These are phyloP conservation scores for Drosophila buzzatii DNA, from an alignment of 2,888 invertebrate genomes.

Conservation along the genomic window DNA sequence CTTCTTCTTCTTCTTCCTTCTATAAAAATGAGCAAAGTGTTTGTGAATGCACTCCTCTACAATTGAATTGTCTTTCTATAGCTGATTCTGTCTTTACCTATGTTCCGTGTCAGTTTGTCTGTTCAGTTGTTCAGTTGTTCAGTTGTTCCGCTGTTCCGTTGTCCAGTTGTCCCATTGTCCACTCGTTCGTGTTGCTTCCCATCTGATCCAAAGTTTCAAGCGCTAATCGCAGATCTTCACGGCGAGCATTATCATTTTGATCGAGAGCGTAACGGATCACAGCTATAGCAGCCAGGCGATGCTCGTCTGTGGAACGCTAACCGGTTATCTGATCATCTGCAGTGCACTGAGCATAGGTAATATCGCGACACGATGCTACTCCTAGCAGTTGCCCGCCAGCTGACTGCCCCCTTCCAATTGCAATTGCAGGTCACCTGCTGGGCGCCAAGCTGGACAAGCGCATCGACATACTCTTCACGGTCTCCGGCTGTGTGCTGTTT, in stretches of 20 bases:
- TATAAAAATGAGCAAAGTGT: not conserved
- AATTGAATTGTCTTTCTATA: not conserved
- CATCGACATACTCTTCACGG: slow-evolving; percentile 73
- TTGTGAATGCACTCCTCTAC: slow-evolving; percentile 13
- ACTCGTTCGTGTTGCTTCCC: slow-evolving; percentile 9
- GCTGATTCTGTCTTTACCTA: slow-evolving; percentile 4
- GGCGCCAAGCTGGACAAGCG: slow-evolving; percentile 75
- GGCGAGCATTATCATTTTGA: slow-evolving; percentile 68
- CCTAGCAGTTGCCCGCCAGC: not conserved
- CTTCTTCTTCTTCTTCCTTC: not conserved
- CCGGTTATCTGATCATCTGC: slow-evolving; percentile 79
- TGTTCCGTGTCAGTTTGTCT: slow-evolving; percentile 5
- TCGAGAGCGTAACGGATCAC: slow-evolving; percentile 75
- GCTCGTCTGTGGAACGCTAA: slow-evolving; percentile 79
- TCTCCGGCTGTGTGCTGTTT: slow-evolving; percentile 73
- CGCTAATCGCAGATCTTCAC: slow-evolving; percentile 65
- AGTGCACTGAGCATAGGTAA: slow-evolving; percentile 77
- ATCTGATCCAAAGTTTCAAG: slow-evolving; percentile 41
- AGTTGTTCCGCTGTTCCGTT: not conserved
- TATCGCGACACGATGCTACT: not conserved
- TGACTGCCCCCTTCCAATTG: slow-evolving; percentile 12
- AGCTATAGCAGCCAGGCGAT: slow-evolving; percentile 78
- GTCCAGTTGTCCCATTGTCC: slow-evolving; percentile 7
- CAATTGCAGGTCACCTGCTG: slow-evolving; percentile 71
- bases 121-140: not conserved